These are phyloP conservation scores for Engystomops pustulosus DNA, from an alignment of 2,113 vertebrate species.

Conservation along the genomic window DNA sequence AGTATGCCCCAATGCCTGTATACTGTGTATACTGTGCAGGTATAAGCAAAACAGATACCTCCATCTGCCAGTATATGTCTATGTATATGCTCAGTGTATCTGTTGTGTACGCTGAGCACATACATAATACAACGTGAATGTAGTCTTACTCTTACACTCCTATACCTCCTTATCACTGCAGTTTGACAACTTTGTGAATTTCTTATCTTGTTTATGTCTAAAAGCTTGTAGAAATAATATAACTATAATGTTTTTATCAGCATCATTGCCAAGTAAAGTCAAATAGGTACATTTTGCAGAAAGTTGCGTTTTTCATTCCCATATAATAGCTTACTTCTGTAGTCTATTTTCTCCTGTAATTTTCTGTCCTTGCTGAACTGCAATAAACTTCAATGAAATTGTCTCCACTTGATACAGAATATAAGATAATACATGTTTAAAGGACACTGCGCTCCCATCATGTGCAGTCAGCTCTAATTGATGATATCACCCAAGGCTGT, in stretches of 20 bases:
- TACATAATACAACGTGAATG: no score
- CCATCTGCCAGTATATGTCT: no score
- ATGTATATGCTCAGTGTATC: no score
- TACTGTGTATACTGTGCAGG: no score
- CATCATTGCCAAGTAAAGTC: background rate
- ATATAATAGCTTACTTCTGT: background rate
- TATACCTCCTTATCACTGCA: no score
- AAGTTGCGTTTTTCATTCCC: background rate
- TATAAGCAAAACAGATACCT: no score
- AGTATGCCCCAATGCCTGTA: no score
- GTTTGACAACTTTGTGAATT: background rate
- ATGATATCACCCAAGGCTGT: conserved; percentile 8
- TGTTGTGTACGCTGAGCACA: no score
- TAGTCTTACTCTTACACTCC: no score
- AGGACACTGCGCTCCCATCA: background rate
- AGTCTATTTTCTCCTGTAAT: background rate
- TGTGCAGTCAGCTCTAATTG: conserved; percentile 5
- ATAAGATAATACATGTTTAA: background rate
- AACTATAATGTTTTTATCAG: no score
- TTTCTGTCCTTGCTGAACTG: conserved; percentile 3
- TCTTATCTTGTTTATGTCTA: background rate
- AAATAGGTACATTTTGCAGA: background rate
- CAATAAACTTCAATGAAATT: conserved; percentile 8
- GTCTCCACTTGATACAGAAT: background rate
- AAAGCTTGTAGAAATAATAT: background rate